These are phyloP conservation scores for Microcebus lehilahytsara DNA, from an alignment of 2,113 vertebrate genomes.

Conservation along the genomic window DNA sequence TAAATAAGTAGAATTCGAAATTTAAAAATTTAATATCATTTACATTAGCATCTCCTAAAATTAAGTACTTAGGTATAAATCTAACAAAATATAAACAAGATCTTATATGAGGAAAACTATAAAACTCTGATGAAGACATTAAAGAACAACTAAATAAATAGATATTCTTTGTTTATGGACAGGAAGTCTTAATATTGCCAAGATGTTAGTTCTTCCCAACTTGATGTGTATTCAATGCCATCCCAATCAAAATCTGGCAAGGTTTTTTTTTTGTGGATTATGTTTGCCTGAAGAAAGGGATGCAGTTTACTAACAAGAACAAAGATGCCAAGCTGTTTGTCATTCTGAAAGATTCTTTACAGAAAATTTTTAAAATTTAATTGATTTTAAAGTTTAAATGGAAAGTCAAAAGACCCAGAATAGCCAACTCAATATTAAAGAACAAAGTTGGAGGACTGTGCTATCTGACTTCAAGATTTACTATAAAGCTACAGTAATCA, in stretches of 20 bases:
- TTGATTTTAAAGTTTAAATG: background rate
- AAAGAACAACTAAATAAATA: background rate
- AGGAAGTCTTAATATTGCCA: background rate
- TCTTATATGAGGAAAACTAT: background rate
- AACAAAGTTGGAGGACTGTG: background rate
- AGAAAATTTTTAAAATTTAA: background rate
- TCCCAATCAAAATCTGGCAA: background rate
- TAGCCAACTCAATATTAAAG: background rate
- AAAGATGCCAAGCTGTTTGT: no score
- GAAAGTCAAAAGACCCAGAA: background rate
- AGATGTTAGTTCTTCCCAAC: background rate
- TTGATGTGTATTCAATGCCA: background rate
- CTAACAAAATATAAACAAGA: background rate
- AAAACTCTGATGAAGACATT: background rate
- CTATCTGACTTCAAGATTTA: background rate
- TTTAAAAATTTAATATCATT: background rate
- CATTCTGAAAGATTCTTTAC: no score
- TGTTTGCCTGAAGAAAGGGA: no score
- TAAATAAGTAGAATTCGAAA: background rate
- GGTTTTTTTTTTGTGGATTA: background rate
- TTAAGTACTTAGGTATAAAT: background rate
- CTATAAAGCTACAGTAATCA: background rate
- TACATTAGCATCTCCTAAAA: background rate
- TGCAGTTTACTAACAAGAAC: no score
- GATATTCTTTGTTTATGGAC: background rate